Evolutionary conservation across 2,797 vertebrate genomes (phyloP).

Genomic region (Poeciliopsis gracilis): DNA sequence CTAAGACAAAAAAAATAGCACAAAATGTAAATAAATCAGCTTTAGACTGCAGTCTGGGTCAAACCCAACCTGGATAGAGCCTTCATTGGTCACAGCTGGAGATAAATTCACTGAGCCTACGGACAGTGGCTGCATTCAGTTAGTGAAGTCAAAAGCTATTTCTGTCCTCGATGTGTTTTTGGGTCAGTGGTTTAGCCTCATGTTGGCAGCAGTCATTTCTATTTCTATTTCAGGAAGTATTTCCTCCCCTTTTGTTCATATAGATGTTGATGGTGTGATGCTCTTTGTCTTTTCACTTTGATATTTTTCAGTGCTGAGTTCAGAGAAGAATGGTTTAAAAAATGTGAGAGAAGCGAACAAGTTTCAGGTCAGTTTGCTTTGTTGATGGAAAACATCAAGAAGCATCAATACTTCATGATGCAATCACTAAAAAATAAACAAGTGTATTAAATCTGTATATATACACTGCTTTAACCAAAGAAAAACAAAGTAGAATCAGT

Average conservation of each 20-base stretch:
- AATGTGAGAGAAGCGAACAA: background rate
- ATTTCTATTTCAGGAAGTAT: background rate
- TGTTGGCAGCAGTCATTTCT: background rate
- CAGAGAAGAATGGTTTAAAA: background rate
- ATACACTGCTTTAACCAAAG: background rate
- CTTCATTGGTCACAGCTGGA: background rate
- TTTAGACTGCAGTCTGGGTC: background rate
- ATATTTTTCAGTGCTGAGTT: background rate
- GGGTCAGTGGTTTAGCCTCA: background rate
- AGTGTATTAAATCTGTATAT: background rate
- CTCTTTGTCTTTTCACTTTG: background rate
- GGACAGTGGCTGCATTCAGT: background rate
- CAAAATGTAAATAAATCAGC: background rate
- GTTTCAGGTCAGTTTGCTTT: background rate
- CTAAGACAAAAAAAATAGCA: background rate
- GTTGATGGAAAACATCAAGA: background rate
- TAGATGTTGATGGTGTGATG: background rate
- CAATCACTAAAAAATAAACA: background rate
- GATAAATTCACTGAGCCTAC: background rate
- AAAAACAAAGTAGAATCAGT: background rate
- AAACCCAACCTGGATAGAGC: background rate
- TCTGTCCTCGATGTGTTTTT: background rate
- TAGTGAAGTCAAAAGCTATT: conserved; percentile 5
- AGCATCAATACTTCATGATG: background rate
- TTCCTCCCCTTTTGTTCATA: background rate